Conservation (phyloP, 2,888 invertebrate species). For the Tenthredo mesomela region DNA sequence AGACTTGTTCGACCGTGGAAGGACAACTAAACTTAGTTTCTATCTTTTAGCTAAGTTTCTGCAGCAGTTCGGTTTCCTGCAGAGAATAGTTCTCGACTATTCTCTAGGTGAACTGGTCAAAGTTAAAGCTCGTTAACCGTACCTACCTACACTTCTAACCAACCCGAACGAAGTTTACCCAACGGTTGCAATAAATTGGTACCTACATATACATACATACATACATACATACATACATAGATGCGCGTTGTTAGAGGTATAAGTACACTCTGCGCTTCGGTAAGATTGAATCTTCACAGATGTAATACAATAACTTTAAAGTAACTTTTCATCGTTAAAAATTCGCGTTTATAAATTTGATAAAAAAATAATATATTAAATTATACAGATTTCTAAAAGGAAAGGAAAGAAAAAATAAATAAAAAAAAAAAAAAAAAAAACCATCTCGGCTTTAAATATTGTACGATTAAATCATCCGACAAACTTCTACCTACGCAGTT, state of each 20-base stretch:
- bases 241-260: neutral
- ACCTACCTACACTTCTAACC: slow-evolving; percentile 5
- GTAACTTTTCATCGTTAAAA: neutral
- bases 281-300: neutral
- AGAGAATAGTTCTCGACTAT: slow-evolving; percentile 32
- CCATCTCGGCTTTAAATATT: neutral
- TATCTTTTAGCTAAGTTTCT: slow-evolving; percentile 19
- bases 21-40: slow-evolving; percentile 37
- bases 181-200: slow-evolving; percentile 16
- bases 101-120: slow-evolving; percentile 45
- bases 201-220: neutral
- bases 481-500: neutral
- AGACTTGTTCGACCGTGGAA: neutral
- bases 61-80: neutral
- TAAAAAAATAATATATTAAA: neutral
- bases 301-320: neutral
- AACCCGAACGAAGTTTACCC: slow-evolving; percentile 35
- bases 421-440: neutral
- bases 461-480: neutral
- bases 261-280: neutral
- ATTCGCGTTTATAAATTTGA: neutral
- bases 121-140: slow-evolving; percentile 48
- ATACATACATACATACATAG: neutral
- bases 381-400: neutral
- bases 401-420: neutral